Percentiles rank a stretch among this genome's conserved stretches.
These are phyloP conservation scores for Anoplolepis gracilipes DNA, from an alignment of 1,140 invertebrate genomes.

Conservation along the genomic window DNA sequence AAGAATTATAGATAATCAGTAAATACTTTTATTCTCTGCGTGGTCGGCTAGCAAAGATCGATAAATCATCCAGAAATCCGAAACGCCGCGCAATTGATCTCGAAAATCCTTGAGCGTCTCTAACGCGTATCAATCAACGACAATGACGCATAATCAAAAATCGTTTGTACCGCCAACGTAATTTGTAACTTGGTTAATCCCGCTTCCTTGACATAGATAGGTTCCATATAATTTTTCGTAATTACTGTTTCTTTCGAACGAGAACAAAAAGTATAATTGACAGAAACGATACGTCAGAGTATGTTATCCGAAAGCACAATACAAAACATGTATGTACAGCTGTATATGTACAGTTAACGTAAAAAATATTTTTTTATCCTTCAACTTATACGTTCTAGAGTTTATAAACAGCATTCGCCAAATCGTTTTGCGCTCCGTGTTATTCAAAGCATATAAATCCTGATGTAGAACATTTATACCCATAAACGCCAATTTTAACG, in stretches of 20 bases:
- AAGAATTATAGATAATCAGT: slow-evolving; percentile 68
- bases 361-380: not conserved
- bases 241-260: slow-evolving; percentile 27
- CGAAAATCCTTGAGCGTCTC: slow-evolving; percentile 32
- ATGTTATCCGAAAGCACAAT: not conserved
- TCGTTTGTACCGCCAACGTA: slow-evolving; percentile 28
- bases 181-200: slow-evolving; percentile 36
- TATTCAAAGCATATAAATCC: slow-evolving; percentile 35
- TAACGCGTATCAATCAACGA: slow-evolving; percentile 46
- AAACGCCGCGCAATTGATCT: not conserved
- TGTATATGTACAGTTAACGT: not conserved
- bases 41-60: slow-evolving; percentile 50
- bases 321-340: not conserved
- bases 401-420: not conserved
- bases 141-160: slow-evolving; percentile 32
- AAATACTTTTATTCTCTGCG: slow-evolving; percentile 33
- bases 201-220: slow-evolving; percentile 43
- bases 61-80: slow-evolving; percentile 60
- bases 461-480: slow-evolving; percentile 11
- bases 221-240: slow-evolving; percentile 46
- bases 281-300: not conserved
- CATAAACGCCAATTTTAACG: slow-evolving; percentile 20
- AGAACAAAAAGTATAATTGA: slow-evolving; percentile 24
- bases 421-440: not conserved
- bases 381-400: not conserved